phyloP scores from a whole-genome alignment of 2,797 vertebrate species.

The Spea hammondii region DNA sequence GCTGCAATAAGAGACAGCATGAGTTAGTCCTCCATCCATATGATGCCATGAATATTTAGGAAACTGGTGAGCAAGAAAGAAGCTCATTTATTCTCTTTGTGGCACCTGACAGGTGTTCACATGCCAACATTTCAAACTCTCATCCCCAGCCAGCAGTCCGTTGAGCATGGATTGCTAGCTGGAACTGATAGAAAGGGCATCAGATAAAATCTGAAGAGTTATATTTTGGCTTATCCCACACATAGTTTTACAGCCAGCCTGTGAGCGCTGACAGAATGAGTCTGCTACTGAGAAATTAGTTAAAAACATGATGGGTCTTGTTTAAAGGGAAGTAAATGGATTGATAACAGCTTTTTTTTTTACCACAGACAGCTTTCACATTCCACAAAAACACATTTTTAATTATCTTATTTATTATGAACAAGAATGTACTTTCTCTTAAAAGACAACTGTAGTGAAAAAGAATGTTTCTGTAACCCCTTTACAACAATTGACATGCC shows the following conservation, averaged over 20 bases:
- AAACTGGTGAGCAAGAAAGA: background rate
- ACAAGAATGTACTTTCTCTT: no score
- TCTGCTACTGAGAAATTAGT: background rate
- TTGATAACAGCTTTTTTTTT: no score
- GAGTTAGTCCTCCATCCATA: background rate
- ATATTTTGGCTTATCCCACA: background rate
- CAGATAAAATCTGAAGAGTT: slow-evolving; percentile 13
- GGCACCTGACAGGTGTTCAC: background rate
- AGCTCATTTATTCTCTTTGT: background rate
- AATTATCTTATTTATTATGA: no score
- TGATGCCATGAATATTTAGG: background rate
- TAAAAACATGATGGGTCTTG: background rate
- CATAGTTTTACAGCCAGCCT: background rate
- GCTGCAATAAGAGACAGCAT: background rate
- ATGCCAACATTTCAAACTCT: background rate
- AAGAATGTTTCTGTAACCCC: no score
- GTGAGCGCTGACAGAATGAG: background rate
- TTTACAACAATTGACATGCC: no score
- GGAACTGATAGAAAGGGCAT: slow-evolving; percentile 17
- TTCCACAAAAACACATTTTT: no score
- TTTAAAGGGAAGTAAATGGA: background rate
- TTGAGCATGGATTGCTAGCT: background rate
- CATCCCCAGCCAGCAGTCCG: background rate
- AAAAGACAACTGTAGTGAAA: no score
- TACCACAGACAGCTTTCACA: no score